A percentile compares a stretch with the other conserved stretches of the same genome.
Evolutionary conservation across 2,113 vertebrate genomes (phyloP).

Genomic region (Mirounga angustirostris): DNA sequence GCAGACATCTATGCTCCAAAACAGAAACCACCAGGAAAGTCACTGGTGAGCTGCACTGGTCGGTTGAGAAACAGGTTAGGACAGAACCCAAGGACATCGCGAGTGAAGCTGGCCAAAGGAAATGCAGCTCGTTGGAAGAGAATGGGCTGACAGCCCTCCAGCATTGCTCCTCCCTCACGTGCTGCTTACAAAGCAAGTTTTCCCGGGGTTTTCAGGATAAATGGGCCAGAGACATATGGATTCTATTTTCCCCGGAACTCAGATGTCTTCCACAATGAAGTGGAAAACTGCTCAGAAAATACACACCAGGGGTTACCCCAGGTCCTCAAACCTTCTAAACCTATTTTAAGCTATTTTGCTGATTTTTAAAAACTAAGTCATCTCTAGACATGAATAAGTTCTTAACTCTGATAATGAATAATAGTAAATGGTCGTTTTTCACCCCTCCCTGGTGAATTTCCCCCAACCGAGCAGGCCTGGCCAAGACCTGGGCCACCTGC

Average conservation of each 20-base stretch:
- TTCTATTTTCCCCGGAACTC: conserved; percentile 60
- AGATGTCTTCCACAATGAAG: not conserved
- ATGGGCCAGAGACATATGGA: conserved; percentile 35
- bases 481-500: not conserved
- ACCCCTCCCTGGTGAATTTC: not conserved
- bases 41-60: not conserved
- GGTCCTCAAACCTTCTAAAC: not conserved
- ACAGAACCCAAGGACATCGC: not conserved
- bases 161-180: not conserved
- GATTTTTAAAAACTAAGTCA: conserved; percentile 47
- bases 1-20: not conserved
- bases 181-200: not conserved
- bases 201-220: not conserved
- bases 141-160: not conserved
- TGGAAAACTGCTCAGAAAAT: conserved; percentile 49
- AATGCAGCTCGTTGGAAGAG: not conserved
- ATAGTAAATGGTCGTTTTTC: not conserved
- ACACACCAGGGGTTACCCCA: not conserved
- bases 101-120: not conserved
- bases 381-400: not conserved
- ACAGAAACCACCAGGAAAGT: not conserved
- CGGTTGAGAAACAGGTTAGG: not conserved
- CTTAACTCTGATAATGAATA: conserved; percentile 33
- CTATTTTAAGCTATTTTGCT: conserved; percentile 39
- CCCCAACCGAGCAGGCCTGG: not conserved